Evolutionary conservation across 2,888 invertebrate species (phyloP), one percentile per base, ranked within the genome.

Genomic region (Ferdinandea cuprea): DNA sequence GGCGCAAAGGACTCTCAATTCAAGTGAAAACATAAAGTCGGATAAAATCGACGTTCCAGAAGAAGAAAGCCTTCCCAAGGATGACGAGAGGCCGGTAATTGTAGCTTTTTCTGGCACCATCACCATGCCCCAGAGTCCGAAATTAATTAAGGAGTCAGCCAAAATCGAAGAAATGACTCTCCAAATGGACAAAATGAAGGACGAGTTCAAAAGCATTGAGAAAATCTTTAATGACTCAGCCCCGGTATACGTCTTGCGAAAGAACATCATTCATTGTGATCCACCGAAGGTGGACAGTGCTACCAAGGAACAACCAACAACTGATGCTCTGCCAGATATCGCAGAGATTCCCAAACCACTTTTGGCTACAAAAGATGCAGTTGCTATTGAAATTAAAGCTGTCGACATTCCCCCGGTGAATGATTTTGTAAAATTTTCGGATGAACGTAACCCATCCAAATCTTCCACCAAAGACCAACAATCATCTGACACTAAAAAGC

Each of bases 41-140:
- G 17, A 87, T 7, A 19, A 48, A 8, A 89, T 88, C 7, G 88
- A 35, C 0, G 9, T 3, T 3, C 6, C 88, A 68, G 69, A 89
- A 19, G 87, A 87, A 30, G 37, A 54, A 11, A 17, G 7, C 52
- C 3, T 19, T 50, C 40, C 56, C 50, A 28, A 37, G 69, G 15
- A 30, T 32, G 44, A 80, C 21, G 32, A 71, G 65, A 28, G 65
- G 61, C 50, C 56, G n/a, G 3, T 32, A 25, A 9, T 54, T 61
- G 42, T 9, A 25, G 15, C 19, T 2, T 4, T 13, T n/a, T 48
- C 65, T 2, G 73, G 65, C 28, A 32, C 58, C 5, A 58, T 74
- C 0, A 48, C 30, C 28, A 66, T 74, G 13, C 46, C 56, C 19
- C 11, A 44, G 11, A 21, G 46, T 17, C 44, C 74, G 1, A 25